These are phyloP conservation scores for Athalia cordata DNA, from an alignment of 2,888 invertebrate species.

Conservation along the genomic window DNA sequence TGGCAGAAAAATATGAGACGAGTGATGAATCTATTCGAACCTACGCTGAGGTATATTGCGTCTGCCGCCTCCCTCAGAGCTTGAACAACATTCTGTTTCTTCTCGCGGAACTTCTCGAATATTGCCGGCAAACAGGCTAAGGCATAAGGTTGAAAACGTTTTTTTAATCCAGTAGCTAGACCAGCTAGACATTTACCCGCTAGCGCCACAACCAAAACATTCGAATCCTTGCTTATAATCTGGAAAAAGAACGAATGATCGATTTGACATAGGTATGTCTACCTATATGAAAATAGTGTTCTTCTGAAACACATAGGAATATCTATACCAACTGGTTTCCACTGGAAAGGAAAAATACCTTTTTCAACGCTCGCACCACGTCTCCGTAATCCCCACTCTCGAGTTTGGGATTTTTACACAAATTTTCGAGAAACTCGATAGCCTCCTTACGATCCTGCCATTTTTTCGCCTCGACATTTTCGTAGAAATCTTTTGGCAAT, in stretches of 20 bases:
- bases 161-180: conserved; percentile 90
- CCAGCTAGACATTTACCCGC: conserved; percentile 89
- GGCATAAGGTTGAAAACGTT: conserved; percentile 91
- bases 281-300: not conserved
- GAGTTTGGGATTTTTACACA: conserved; percentile 88
- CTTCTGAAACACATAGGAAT: not conserved
- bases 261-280: not conserved
- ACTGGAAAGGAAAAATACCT: conserved; percentile 75
- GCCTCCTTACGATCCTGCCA: conserved; percentile 98
- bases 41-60: conserved; percentile 87
- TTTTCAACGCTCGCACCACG: conserved; percentile 89
- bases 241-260: conserved; percentile 69
- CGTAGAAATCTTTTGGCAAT: conserved; percentile 96
- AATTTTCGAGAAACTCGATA: conserved; percentile 86
- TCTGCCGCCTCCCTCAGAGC: conserved; percentile 93
- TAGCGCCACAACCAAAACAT: conserved; percentile 93
- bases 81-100: conserved; percentile 92
- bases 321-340: not conserved
- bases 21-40: conserved; percentile 60
- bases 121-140: conserved; percentile 84
- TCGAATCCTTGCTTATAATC: conserved; percentile 95
- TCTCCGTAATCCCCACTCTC: conserved; percentile 96
- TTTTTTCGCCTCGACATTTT: conserved; percentile 94
- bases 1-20: not conserved
- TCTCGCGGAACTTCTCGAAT: conserved; percentile 98